Evolutionary conservation across 2,888 invertebrate genomes (phyloP).

Genomic region (Drosophila anomalata): DNA sequence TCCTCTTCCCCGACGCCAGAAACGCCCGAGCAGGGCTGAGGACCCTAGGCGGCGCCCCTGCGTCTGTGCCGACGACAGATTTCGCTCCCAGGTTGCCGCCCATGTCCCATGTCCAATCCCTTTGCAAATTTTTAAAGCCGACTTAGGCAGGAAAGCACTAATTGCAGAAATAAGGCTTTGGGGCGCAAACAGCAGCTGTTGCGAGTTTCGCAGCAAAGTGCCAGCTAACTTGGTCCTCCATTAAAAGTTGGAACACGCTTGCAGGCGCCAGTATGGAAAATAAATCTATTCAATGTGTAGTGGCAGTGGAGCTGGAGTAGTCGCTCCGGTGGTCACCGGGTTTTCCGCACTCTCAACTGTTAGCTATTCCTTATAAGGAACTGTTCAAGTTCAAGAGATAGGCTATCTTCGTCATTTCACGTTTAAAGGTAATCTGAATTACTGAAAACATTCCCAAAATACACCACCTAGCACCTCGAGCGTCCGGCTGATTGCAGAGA

Average conservation of each 20-base stretch:
- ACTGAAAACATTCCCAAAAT: background rate
- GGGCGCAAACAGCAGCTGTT: background rate
- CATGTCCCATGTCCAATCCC: conserved; percentile 4
- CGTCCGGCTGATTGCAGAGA: background rate
- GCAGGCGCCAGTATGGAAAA: background rate
- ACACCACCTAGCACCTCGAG: background rate
- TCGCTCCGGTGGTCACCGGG: too few relatives aligned
- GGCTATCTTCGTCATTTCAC: background rate
- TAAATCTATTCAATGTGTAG: background rate
- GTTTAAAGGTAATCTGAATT: background rate
- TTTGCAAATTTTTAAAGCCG: background rate
- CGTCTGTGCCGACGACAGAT: conserved; percentile 27
- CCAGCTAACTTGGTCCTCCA: background rate
- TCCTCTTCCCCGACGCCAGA: conserved; percentile 10
- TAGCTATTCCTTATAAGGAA: too few relatives aligned
- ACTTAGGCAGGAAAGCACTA: background rate
- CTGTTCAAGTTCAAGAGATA: too few relatives aligned
- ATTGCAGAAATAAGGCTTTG: background rate
- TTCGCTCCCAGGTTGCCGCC: background rate
- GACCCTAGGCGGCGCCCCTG: conserved; percentile 29
- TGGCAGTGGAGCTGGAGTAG: background rate
- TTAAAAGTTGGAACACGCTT: background rate
- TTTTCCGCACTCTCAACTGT: too few relatives aligned
- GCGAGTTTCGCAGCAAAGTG: background rate
- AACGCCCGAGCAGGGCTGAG: conserved; percentile 22